Evolutionary conservation across 2,888 invertebrate species (phyloP).

Genomic region (Lissocephala sabroskyi): DNA sequence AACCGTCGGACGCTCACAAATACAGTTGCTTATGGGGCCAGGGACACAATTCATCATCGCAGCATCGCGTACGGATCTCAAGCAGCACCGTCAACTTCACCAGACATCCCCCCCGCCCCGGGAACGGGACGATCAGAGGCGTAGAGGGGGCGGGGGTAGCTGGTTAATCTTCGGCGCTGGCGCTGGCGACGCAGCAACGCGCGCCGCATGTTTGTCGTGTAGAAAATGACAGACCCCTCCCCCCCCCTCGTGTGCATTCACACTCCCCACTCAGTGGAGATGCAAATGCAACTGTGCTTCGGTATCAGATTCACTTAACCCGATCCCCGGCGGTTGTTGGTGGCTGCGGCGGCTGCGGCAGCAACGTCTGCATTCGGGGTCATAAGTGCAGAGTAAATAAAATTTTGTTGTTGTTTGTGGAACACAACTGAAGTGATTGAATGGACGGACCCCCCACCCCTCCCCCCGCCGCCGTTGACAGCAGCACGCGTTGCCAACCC

Average conservation of each 20-base stretch:
- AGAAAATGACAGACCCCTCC: not conserved
- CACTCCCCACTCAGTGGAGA: slow-evolving; percentile 20
- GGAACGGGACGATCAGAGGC: too few species aligned
- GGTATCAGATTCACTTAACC: slow-evolving; percentile 61
- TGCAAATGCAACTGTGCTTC: slow-evolving; percentile 44
- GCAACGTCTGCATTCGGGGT: slow-evolving; percentile 49
- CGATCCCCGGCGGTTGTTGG: slow-evolving; percentile 33
- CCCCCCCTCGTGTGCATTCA: slow-evolving; percentile 16
- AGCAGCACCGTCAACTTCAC: too few species aligned
- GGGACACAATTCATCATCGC: slow-evolving; percentile 51
- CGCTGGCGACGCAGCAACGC: not conserved
- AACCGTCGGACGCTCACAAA: not conserved
- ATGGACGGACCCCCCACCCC: too few species aligned
- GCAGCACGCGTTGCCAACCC: slow-evolving; percentile 46
- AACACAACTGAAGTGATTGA: slow-evolving; percentile 59
- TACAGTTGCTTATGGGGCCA: slow-evolving; percentile 26
- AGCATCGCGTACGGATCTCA: too few species aligned
- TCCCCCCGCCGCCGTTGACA: slow-evolving; percentile 40
- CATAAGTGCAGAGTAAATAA: slow-evolving; percentile 63
- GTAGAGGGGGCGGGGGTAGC: not conserved
- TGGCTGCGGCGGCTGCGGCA: slow-evolving; percentile 3
- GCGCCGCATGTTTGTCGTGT: slow-evolving; percentile 21
- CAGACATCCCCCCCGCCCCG: too few species aligned
- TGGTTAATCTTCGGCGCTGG: not conserved
- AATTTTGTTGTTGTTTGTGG: slow-evolving; percentile 37